phyloP scores from a whole-genome alignment of 2,888 invertebrate genomes.

The Conops quadrifasciatus region DNA sequence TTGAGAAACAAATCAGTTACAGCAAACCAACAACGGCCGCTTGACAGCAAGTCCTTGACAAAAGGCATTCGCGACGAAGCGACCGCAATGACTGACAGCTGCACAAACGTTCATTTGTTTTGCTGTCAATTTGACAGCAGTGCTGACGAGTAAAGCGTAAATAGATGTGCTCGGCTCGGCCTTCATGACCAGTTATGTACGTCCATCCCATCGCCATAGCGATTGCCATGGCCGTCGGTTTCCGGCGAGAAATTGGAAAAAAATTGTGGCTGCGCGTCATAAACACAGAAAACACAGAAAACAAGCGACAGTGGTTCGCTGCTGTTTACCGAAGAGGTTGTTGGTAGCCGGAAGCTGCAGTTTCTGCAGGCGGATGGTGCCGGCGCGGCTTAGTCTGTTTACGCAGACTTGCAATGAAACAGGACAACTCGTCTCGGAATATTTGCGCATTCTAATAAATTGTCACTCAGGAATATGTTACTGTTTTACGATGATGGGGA shows the following conservation, averaged over 20 bases:
- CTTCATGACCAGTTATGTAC: too few species aligned
- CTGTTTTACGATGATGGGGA: background rate
- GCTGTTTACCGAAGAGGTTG: too few species aligned
- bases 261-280: background rate
- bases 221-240: background rate
- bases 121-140: background rate
- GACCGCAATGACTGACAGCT: constrained; percentile 18
- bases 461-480: constrained; percentile 20
- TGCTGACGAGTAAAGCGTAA: constrained; percentile 20
- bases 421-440: too few species aligned
- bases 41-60: background rate
- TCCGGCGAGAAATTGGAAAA: background rate
- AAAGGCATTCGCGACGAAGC: background rate
- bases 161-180: too few species aligned
- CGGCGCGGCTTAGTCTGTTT: too few species aligned
- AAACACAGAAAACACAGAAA: background rate
- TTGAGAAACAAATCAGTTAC: constrained; percentile 40
- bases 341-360: too few species aligned
- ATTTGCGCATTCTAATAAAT: constrained; percentile 23
- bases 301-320: too few species aligned
- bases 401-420: constrained; percentile 19
- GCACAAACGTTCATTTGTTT: constrained; percentile 29
- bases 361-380: too few species aligned
- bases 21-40: background rate
- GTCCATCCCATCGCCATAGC: too few species aligned